These are phyloP conservation scores for Arion vulgaris DNA, from an alignment of 1,140 invertebrate genomes.

Conservation along the genomic window DNA sequence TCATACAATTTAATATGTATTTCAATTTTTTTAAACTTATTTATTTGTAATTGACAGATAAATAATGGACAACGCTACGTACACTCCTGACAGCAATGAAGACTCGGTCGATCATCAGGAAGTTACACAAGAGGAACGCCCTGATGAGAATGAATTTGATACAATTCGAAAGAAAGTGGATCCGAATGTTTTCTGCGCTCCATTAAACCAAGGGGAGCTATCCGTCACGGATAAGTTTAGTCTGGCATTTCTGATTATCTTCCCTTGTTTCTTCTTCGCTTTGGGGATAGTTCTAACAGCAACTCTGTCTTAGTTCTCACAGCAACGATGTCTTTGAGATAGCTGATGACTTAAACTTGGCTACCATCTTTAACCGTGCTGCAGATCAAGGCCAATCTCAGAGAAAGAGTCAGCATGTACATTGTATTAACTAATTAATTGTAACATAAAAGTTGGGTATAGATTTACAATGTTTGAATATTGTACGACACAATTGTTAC, in stretches of 20 bases:
- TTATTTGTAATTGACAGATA: background rate
- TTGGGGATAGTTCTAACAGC: background rate
- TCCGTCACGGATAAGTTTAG: background rate
- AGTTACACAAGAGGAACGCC: background rate
- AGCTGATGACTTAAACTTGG: no score
- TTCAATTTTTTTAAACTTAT: no score
- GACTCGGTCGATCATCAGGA: background rate
- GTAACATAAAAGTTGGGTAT: no score
- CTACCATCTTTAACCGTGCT: no score
- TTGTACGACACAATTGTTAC: no score
- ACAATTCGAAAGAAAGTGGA: background rate
- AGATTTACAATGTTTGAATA: no score
- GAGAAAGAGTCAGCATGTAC: no score
- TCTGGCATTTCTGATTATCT: constrained; percentile 5
- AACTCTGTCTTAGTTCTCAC: background rate
- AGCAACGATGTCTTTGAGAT: no score
- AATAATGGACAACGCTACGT: background rate
- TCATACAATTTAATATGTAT: no score
- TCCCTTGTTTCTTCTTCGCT: constrained; percentile 7
- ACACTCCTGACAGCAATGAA: background rate
- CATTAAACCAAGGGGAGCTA: constrained; percentile 4
- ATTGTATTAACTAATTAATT: no score
- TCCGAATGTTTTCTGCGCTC: background rate
- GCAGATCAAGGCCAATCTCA: no score
- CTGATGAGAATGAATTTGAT: background rate